A percentile compares a stretch with the other conserved stretches of the same genome.
phyloP scores from a whole-genome alignment of 1,140 invertebrate genomes.

The Mya arenaria region DNA sequence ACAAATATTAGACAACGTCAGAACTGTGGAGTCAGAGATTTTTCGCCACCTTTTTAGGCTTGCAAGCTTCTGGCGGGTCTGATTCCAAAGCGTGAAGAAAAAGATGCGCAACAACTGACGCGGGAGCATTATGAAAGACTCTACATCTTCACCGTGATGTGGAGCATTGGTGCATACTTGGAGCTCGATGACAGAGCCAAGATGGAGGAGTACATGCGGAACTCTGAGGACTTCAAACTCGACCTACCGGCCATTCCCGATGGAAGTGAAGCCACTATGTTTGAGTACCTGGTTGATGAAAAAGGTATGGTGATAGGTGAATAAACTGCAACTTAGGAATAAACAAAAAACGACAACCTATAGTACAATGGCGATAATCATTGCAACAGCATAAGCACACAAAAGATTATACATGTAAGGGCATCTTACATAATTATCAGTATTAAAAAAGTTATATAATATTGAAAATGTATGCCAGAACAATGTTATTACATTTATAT shows the following conservation, averaged over 20 bases:
- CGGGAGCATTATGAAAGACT: constrained; percentile 81
- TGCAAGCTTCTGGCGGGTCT: constrained; percentile 75
- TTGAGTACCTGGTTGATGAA: constrained; percentile 92
- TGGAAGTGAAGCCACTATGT: constrained; percentile 87
- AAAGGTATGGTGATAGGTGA: constrained; percentile 85
- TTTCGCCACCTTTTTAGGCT: constrained; percentile 1
- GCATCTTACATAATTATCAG: too few species aligned
- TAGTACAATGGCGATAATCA: too few species aligned
- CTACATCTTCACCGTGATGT: constrained; percentile 80
- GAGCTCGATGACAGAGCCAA: constrained; percentile 92
- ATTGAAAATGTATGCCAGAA: too few species aligned
- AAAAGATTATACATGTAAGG: too few species aligned
- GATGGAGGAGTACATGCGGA: constrained; percentile 89
- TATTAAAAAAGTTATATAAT: too few species aligned
- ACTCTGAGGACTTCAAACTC: constrained; percentile 83
- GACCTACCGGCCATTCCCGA: constrained; percentile 87
- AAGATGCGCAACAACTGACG: constrained; percentile 69
- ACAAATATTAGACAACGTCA: too few species aligned
- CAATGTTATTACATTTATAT: too few species aligned
- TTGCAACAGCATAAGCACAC: too few species aligned
- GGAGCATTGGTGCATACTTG: constrained; percentile 92
- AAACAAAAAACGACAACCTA: too few species aligned
- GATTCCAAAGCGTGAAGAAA: constrained; percentile 78
- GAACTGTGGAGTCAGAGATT: too few species aligned
- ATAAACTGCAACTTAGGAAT: too few species aligned